Evolutionary conservation across 2,797 vertebrate species (phyloP).

Genomic region (Graptemys geographica): DNA sequence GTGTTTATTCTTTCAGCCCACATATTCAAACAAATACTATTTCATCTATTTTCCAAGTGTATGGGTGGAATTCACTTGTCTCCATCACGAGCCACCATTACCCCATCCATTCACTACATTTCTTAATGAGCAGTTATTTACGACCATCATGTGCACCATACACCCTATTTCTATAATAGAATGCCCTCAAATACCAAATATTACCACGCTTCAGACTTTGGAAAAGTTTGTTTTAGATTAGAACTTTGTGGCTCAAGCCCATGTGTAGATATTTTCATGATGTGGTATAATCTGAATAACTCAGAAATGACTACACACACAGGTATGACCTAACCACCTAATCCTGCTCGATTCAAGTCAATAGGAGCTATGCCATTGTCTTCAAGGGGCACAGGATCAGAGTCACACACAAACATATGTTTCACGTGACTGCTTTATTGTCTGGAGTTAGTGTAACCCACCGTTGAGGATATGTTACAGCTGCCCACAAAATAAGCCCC

Average conservation of each 20-base stretch:
- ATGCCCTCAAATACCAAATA: no score
- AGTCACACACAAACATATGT: neutral
- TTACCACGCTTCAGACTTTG: neutral
- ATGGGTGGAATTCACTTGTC: neutral
- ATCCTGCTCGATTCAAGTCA: neutral
- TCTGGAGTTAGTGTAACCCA: neutral
- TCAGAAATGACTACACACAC: neutral
- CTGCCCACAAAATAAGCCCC: accelerated
- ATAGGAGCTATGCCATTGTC: neutral
- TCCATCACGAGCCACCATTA: neutral
- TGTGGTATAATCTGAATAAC: no score
- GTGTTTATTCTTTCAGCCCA: neutral
- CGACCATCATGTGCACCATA: neutral
- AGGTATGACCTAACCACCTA: neutral
- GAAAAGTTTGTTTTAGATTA: accelerated
- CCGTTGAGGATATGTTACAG: accelerated
- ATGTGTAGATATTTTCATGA: no score
- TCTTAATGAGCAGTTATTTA: neutral
- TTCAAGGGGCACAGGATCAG: neutral
- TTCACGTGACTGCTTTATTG: neutral
- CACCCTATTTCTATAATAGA: no score
- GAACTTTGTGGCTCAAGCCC: neutral
- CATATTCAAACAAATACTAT: neutral
- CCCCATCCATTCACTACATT: neutral
- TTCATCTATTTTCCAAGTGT: neutral